Percentiles rank a stretch among this genome's conserved stretches.
phyloP scores from a whole-genome alignment of 1,140 invertebrate genomes.

The Sminthurinus signatus region DNA sequence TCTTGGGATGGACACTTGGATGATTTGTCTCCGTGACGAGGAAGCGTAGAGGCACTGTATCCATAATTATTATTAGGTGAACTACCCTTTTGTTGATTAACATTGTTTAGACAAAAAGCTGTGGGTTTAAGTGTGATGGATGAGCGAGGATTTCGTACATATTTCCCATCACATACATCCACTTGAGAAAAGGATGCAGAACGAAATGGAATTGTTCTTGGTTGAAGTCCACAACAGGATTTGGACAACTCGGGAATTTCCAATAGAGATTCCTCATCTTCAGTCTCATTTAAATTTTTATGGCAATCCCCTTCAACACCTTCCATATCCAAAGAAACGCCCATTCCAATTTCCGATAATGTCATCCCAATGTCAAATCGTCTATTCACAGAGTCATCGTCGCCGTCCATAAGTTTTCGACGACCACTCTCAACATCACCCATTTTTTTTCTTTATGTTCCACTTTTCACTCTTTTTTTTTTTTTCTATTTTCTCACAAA shows the following conservation, averaged over 20 bases:
- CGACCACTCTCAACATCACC: slow-evolving; percentile 1
- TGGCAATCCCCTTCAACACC: not conserved
- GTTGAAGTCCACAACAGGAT: slow-evolving; percentile 4
- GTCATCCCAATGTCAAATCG: slow-evolving; percentile 1
- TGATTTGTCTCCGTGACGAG: not conserved
- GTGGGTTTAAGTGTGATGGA: slow-evolving; percentile 36
- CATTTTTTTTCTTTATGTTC: slow-evolving; percentile 5
- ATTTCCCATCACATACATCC: slow-evolving; percentile 54
- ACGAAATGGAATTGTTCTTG: slow-evolving; percentile 52
- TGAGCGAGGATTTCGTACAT: slow-evolving; percentile 41
- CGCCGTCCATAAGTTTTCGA: not conserved
- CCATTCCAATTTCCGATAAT: slow-evolving; percentile 5
- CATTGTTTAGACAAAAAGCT: slow-evolving; percentile 37
- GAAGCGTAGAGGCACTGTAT: slow-evolving; percentile 1
- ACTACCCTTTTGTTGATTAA: slow-evolving; percentile 13
- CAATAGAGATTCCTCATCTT: slow-evolving; percentile 7
- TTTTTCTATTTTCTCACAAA: too few relatives aligned
- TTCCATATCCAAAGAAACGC: not conserved
- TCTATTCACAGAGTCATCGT: not conserved
- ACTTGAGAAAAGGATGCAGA: slow-evolving; percentile 79
- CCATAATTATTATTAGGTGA: not conserved
- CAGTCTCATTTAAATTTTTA: not conserved
- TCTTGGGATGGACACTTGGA: too few relatives aligned
- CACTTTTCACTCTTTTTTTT: too few relatives aligned
- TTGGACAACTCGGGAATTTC: slow-evolving; percentile 9